A percentile compares a stretch with the other conserved stretches of the same genome.
phyloP scores from a whole-genome alignment of 23 tunicate species.

The Aplidium turbinatum region DNA sequence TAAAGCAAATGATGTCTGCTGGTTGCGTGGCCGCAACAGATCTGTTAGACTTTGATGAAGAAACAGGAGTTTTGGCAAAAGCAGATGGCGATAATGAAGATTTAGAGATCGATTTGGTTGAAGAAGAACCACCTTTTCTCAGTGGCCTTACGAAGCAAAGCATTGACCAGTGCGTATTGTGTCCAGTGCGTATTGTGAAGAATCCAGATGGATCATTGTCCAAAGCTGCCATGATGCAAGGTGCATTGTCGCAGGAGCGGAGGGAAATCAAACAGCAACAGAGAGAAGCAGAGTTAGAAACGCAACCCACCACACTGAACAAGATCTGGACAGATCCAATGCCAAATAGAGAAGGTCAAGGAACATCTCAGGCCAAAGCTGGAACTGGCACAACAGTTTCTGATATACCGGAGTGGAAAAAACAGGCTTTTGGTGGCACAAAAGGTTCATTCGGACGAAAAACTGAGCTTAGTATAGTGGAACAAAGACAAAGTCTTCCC shows the following conservation, averaged over 20 bases:
- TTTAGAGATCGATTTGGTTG: constrained; percentile 90
- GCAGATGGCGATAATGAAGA: constrained; percentile 96
- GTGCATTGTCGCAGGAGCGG: constrained; percentile 89
- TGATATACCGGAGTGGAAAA: constrained; percentile 97
- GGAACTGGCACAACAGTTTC: constrained; percentile 36
- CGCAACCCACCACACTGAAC: constrained; percentile 36
- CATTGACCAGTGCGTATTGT: constrained; percentile 77
- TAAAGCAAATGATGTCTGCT: constrained; percentile 94
- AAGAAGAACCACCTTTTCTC: constrained; percentile 98
- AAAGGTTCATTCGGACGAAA: constrained; percentile 92
- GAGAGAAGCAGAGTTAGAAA: constrained; percentile 78
- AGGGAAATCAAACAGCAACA: constrained; percentile 91
- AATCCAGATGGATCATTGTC: constrained; percentile 99
- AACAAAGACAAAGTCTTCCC: constrained; percentile 91
- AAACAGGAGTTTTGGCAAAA: constrained; percentile 79
- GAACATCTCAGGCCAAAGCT: constrained; percentile 33
- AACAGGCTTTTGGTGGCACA: constrained; percentile 89
- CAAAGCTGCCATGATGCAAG: constrained; percentile 99
- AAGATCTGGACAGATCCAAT: constrained; percentile 96
- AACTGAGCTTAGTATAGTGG: constrained; percentile 82
- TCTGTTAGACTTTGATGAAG: constrained; percentile 94
- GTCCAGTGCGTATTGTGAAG: constrained; percentile 95
- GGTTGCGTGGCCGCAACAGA: constrained; percentile 90
- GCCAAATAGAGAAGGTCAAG: constrained; percentile 52
- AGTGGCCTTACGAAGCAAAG: constrained; percentile 95